A percentile compares a stretch with the other conserved stretches of the same genome.
These are phyloP conservation scores for Ophioninae sp. DNA, from an alignment of 2,888 invertebrate genomes.

Conservation along the genomic window DNA sequence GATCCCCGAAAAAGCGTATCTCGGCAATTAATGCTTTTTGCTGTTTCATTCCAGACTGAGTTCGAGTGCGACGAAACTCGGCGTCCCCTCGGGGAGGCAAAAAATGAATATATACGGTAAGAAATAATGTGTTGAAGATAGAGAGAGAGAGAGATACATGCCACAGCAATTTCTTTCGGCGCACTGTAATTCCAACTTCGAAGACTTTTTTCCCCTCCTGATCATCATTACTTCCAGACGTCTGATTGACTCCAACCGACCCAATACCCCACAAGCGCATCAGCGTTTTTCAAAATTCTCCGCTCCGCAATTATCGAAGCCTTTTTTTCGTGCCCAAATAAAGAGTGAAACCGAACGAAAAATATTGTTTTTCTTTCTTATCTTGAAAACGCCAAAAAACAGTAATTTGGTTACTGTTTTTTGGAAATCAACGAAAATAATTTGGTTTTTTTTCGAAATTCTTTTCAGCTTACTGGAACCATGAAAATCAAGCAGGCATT, in stretches of 20 bases:
- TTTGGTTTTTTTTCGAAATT: too few relatives aligned
- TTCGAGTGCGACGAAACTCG: conserved; percentile 39
- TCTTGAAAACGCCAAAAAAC: too few relatives aligned
- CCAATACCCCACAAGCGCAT: not conserved
- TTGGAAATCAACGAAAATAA: too few relatives aligned
- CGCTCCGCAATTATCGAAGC: not conserved
- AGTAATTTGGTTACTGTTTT: too few relatives aligned
- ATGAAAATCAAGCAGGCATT: too few relatives aligned
- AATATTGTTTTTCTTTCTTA: not conserved
- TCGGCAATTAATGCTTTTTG: conserved; percentile 51
- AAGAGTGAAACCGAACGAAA: not conserved
- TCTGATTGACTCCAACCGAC: not conserved
- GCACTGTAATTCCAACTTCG: not conserved
- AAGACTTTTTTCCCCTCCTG: not conserved
- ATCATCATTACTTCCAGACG: not conserved
- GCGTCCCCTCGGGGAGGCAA: not conserved
- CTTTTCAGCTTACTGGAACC: too few relatives aligned
- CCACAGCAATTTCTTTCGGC: not conserved
- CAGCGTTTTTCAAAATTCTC: not conserved
- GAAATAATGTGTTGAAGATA: not conserved
- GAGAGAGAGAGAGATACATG: not conserved
- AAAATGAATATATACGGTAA: not conserved
- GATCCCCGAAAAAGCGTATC: conserved; percentile 48
- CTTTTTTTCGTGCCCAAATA: not conserved
- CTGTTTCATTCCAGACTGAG: conserved; percentile 19